Percentiles rank a stretch among this genome's conserved stretches.
Conservation (phyloP, 2,888 invertebrate species). For the Sclerodermus sp. region DNA sequence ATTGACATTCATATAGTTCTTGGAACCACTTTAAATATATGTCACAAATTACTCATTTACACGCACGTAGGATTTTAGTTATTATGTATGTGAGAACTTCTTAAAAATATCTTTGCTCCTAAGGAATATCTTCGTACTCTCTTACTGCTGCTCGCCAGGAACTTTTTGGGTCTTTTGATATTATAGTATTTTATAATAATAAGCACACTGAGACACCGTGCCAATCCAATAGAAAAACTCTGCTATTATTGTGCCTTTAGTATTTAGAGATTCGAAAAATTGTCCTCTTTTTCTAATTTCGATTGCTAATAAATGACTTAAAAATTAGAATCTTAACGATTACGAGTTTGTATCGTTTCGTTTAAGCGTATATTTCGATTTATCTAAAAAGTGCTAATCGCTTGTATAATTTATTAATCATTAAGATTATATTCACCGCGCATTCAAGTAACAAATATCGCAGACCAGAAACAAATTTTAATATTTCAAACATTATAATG, state of each 20-base stretch:
- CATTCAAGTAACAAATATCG: no score
- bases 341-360: conserved; percentile 25
- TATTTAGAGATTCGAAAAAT: not conserved
- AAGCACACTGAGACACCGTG: conserved; percentile 48
- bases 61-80: no score
- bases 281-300: conserved; percentile 1
- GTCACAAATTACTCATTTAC: no score
- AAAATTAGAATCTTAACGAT: conserved; percentile 25
- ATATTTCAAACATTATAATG: no score
- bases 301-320: conserved; percentile 22
- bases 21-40: no score
- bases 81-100: no score
- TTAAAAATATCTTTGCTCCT: no score
- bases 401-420: conserved; percentile 13
- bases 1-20: no score
- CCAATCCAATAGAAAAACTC: conserved; percentile 37
- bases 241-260: conserved; percentile 29
- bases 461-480: no score
- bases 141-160: no score
- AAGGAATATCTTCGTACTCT: no score
- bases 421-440: not conserved
- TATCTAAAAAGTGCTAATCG: conserved; percentile 33
- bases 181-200: conserved; percentile 30
- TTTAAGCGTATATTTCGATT: conserved; percentile 49
- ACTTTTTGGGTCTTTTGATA: conserved; percentile 20